A percentile compares a stretch with the other conserved stretches of the same genome.
Evolutionary conservation across 2,113 vertebrate species (phyloP).

Genomic region (Eonycteris spelaea): DNA sequence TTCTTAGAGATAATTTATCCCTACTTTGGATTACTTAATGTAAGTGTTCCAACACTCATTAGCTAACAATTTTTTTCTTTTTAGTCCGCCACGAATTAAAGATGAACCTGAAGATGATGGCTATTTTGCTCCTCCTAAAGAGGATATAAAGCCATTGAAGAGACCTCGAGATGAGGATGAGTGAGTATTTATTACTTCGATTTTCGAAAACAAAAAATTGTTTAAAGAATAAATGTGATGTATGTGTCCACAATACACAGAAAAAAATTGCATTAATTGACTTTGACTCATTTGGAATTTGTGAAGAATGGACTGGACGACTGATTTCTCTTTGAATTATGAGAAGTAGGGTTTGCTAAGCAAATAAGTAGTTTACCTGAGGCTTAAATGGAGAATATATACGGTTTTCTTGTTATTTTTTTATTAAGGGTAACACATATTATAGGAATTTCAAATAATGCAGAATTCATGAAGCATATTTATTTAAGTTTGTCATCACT

Average conservation of each 20-base stretch:
- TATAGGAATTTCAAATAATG: conserved; percentile 5
- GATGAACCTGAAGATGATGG: conserved; percentile 92
- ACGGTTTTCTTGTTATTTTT: neutral
- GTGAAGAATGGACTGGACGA: neutral
- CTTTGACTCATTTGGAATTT: conserved; percentile 23
- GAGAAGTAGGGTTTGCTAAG: neutral
- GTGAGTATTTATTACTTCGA: conserved; percentile 82
- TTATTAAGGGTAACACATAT: neutral
- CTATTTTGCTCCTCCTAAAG: conserved; percentile 87
- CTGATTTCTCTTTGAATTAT: conserved; percentile 26
- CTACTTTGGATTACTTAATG: neutral
- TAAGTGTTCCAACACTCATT: neutral
- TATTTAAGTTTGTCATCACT: neutral
- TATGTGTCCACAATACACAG: neutral
- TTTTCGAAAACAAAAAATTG: neutral
- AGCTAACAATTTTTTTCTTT: conserved; percentile 29
- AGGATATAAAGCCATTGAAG: conserved; percentile 89
- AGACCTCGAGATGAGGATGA: conserved; percentile 91
- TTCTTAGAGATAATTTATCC: neutral
- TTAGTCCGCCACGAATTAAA: conserved; percentile 90
- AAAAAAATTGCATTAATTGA: conserved; percentile 9
- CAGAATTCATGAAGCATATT: neutral
- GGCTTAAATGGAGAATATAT: neutral
- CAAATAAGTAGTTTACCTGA: neutral
- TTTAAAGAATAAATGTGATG: neutral